Percentiles rank a stretch among this genome's conserved stretches.
These are phyloP conservation scores for Heliconius sara DNA, from an alignment of 2,888 invertebrate species.

Conservation along the genomic window DNA sequence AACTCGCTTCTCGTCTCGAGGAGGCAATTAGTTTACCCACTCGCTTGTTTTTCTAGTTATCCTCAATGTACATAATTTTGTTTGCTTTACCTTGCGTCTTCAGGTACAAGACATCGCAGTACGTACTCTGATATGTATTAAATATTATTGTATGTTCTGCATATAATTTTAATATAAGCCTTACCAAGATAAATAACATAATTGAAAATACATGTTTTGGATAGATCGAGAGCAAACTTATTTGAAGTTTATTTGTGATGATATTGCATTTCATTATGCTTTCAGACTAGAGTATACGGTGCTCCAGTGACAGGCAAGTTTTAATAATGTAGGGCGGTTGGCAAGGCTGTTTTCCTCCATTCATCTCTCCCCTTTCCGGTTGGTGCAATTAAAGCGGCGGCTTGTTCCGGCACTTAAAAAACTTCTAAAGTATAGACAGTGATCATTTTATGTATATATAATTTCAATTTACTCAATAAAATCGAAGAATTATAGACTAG, in stretches of 20 bases:
- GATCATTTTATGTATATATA: constrained; percentile 71
- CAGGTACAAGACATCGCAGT: constrained; percentile 5
- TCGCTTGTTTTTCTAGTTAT: constrained; percentile 39
- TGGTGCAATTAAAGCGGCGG: constrained; percentile 81
- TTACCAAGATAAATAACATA: constrained; percentile 2
- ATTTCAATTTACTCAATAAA: constrained; percentile 24
- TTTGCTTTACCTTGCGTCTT: constrained; percentile 26
- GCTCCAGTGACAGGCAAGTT: constrained; percentile 76
- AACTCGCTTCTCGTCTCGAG: constrained; percentile 57
- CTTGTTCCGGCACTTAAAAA: constrained; percentile 82
- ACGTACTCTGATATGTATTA: constrained; percentile 10
- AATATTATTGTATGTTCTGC: constrained; percentile 4
- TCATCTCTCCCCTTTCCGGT: constrained; percentile 82
- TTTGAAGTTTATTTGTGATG: constrained; percentile 72
- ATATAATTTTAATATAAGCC: not conserved
- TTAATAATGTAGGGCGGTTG: constrained; percentile 82
- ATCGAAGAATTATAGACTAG: not conserved
- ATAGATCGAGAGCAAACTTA: constrained; percentile 58
- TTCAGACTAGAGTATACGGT: constrained; percentile 67
- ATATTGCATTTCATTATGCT: constrained; percentile 69
- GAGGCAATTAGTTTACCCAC: constrained; percentile 64
- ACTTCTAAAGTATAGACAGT: constrained; percentile 78
- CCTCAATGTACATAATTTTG: constrained; percentile 22
- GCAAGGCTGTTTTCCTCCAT: constrained; percentile 81
- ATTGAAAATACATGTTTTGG: constrained; percentile 22